Conservation (phyloP, 2,797 vertebrate genomes). For the Sorex maritimensis region DNA sequence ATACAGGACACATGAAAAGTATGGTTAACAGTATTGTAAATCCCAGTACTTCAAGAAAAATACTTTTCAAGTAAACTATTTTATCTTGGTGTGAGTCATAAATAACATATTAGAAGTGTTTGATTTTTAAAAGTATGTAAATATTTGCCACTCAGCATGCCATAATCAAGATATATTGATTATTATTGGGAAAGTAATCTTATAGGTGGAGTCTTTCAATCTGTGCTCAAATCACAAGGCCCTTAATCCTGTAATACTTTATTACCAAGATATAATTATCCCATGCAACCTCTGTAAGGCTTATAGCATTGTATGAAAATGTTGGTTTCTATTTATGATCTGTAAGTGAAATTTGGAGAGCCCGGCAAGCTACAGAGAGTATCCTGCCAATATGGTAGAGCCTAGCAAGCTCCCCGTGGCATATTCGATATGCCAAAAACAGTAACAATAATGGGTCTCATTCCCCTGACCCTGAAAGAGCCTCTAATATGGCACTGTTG, state of each 20-base stretch:
- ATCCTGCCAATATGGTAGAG: no score
- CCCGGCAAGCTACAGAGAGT: no score
- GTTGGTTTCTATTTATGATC: neutral
- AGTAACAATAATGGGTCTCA: no score
- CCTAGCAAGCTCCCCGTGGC: no score
- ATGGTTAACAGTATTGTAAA: no score
- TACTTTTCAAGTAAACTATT: neutral
- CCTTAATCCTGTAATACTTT: neutral
- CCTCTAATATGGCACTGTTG: no score
- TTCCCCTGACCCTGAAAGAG: no score
- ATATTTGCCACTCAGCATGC: neutral
- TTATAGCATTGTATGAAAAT: neutral
- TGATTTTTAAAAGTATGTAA: constrained; percentile 22
- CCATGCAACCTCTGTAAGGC: neutral
- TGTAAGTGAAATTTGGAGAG: neutral
- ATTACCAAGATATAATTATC: neutral
- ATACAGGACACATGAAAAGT: no score
- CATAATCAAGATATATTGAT: neutral
- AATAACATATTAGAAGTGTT: neutral
- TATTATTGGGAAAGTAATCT: neutral
- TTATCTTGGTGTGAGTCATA: constrained; percentile 1
- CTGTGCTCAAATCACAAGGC: neutral
- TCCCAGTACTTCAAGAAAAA: no score
- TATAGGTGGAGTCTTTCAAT: neutral
- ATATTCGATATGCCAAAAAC: no score